Evolutionary conservation across 2,113 vertebrate genomes (phyloP).

Genomic region (Notiomystis cincta): DNA sequence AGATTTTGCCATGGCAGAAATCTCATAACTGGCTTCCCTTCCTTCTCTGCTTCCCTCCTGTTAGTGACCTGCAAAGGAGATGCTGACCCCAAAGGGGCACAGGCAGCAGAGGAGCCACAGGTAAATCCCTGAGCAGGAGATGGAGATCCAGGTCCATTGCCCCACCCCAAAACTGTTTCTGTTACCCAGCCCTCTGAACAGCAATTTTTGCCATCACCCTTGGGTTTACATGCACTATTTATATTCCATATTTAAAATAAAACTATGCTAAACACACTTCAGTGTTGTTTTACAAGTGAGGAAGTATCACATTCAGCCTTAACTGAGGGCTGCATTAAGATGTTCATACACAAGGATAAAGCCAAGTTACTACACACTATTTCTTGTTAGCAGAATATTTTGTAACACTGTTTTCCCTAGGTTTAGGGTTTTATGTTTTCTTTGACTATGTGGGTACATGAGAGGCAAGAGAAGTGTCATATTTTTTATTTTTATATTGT

Average conservation of each 20-base stretch:
- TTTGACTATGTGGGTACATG: background rate
- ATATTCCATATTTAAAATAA: background rate
- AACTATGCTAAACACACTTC: background rate
- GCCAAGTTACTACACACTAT: background rate
- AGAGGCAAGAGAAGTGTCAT: background rate
- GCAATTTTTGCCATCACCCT: background rate
- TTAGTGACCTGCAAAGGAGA: background rate
- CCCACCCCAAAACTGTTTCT: background rate
- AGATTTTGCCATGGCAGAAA: background rate
- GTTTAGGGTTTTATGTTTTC: slow-evolving; percentile 17
- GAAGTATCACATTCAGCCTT: background rate
- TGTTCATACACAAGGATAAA: background rate
- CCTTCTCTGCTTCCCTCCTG: background rate
- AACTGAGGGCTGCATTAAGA: background rate
- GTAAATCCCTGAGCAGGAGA: background rate
- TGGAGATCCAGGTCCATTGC: background rate
- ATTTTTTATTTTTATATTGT: slow-evolving; percentile 53
- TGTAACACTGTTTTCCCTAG: background rate
- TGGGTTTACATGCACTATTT: background rate
- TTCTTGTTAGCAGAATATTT: slow-evolving; percentile 1
- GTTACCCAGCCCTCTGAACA: background rate
- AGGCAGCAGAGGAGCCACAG: background rate
- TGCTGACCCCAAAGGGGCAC: background rate
- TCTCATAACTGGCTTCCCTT: background rate
- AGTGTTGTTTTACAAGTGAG: background rate